phyloP scores from a whole-genome alignment of 2,797 vertebrate genomes.

The Pseudocheirus occidentalis region DNA sequence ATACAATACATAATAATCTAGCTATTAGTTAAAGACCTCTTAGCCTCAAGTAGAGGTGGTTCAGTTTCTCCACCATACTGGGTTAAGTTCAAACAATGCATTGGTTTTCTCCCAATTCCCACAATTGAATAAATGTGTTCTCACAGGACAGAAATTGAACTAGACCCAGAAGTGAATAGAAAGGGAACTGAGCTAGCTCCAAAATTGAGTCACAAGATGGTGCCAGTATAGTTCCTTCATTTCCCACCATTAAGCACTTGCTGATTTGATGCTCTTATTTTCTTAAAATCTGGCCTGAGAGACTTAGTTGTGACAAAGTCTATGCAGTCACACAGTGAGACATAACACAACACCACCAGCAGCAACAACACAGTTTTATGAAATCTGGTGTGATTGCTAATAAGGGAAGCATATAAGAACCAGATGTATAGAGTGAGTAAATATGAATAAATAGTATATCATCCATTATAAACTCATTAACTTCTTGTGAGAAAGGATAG shows the following conservation, averaged over 20 bases:
- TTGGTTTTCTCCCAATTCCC: background rate
- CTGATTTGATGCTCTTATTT: background rate
- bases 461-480: background rate
- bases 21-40: background rate
- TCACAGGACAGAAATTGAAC: background rate
- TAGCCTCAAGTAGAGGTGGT: background rate
- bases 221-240: background rate
- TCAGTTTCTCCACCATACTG: background rate
- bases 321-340: background rate
- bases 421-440: background rate
- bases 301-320: background rate
- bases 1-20: background rate
- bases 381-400: background rate
- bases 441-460: background rate
- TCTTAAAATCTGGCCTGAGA: background rate
- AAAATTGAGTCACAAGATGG: background rate
- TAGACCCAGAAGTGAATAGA: background rate
- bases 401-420: too few relatives aligned
- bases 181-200: background rate
- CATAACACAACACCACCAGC: background rate
- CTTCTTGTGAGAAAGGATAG: background rate
- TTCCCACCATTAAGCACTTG: background rate
- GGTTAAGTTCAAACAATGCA: background rate
- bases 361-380: background rate
- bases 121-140: background rate